Evolutionary conservation across 1,140 invertebrate species (phyloP).

Genomic region (Drosophila ananassae): DNA sequence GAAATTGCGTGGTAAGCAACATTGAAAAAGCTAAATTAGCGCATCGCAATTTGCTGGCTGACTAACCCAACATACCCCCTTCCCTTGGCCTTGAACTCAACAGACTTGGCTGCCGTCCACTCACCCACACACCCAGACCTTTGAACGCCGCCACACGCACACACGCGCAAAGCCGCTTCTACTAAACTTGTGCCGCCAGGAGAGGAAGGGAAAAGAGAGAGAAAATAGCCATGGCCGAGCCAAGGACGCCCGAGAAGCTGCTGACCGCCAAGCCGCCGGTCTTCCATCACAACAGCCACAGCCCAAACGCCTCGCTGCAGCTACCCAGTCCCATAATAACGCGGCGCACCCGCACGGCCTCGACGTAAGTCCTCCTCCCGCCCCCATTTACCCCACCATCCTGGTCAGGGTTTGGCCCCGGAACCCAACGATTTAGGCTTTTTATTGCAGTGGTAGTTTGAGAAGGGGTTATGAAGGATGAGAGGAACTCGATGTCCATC

Average conservation of each 20-base stretch:
- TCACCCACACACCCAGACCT: conserved; percentile 12
- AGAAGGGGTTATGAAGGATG: not conserved
- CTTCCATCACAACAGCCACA: conserved; percentile 74
- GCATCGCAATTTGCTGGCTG: conserved; percentile 68
- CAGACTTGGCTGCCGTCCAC: conserved; percentile 72
- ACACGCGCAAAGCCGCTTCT: conserved; percentile 38
- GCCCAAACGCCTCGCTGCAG: conserved; percentile 85
- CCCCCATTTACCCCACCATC: not conserved
- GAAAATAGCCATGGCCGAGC: conserved; percentile 59
- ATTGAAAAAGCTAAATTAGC: conserved; percentile 33
- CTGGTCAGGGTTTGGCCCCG: not conserved
- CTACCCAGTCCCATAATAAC: conserved; percentile 92
- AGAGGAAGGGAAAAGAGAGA: conserved; percentile 8
- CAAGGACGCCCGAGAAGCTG: conserved; percentile 78
- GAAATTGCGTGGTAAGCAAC: conserved; percentile 36
- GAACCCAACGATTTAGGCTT: not conserved
- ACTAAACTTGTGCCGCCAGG: conserved; percentile 1
- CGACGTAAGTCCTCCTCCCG: conserved; percentile 87
- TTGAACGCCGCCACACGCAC: conserved; percentile 8
- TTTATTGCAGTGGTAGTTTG: not conserved
- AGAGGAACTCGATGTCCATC: not conserved
- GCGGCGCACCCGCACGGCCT: conserved; percentile 90
- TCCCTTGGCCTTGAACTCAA: conserved; percentile 66
- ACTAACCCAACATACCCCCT: conserved; percentile 59
- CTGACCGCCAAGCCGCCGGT: conserved; percentile 72